Conservation (phyloP, 1,140 invertebrate species). For the Helicoverpa zea region DNA sequence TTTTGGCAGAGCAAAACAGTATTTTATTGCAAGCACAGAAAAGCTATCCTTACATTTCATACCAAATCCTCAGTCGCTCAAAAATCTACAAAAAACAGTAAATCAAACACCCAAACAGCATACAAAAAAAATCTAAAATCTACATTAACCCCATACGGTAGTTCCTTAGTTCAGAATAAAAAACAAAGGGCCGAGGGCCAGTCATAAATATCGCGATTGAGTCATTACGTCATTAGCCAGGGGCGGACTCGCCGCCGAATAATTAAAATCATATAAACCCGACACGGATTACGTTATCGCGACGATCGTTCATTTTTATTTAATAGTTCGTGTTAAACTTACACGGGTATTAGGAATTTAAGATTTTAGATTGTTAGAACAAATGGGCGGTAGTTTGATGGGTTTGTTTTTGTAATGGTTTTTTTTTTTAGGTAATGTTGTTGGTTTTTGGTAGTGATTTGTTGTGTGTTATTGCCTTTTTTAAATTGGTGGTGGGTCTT, state of each 20-base stretch:
- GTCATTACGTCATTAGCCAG: conserved; percentile 85
- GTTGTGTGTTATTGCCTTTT: not conserved
- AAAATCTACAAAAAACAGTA: too few relatives aligned
- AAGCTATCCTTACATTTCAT: too few relatives aligned
- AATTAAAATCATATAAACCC: conserved; percentile 86
- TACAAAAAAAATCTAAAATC: not conserved
- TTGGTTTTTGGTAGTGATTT: not conserved
- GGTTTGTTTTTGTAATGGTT: conserved; percentile 8
- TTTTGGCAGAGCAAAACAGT: too few relatives aligned
- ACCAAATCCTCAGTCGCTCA: too few relatives aligned
- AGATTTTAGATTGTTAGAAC: conserved; percentile 37
- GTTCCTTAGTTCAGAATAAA: conserved; percentile 65
- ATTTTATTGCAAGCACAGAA: too few relatives aligned
- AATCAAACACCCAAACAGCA: not conserved
- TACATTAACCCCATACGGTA: conserved; percentile 38
- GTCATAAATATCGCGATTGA: conserved; percentile 81
- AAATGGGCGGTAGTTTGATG: conserved; percentile 8
- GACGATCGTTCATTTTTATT: conserved; percentile 49
- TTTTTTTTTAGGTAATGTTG: not conserved
- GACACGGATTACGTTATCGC: conserved; percentile 82
- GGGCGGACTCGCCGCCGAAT: conserved; percentile 81
- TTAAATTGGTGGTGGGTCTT: too few relatives aligned
- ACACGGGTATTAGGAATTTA: conserved; percentile 45
- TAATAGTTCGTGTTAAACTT: conserved; percentile 49
- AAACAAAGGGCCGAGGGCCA: conserved; percentile 74